Base-by-base conservation (phyloP, 2,888 invertebrate genomes). In the Oligia latruncula region DNA sequence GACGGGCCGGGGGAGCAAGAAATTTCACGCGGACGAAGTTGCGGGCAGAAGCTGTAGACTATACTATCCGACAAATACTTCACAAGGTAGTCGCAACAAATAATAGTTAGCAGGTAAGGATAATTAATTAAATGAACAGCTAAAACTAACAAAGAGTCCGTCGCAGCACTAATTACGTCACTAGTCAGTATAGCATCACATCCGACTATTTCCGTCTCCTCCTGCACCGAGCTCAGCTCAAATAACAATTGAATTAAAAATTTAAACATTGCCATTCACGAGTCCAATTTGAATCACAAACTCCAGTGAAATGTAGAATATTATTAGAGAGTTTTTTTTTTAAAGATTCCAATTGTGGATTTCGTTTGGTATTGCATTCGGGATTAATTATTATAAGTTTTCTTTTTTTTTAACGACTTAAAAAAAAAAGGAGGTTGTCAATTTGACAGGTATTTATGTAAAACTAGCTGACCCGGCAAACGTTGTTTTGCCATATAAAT, bases 171-270 rank as follows among this genome's bases (percentile, higher is more conserved):
- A 71, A 83, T 81, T 83, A 52, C 29, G 35, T 71, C 20, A 74
- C 46, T 40, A 65, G 29, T 46, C 46, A 68, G 62, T 60, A 68
- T 43, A 67, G 15, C 66, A 67, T 66, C 68, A 66, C 55, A 58
- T 72, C 20, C 35, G 20, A 71, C 78, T 85, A 79, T 82, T 80
- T 65, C 29, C 23, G 68, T 81, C 72, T 74, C 65, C 23, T 66
- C 71, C 46, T 77, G 76, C 74, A 52, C 29, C 49, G 55, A 55
- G 80, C 75, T 82, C 76, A 70, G 77, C 46, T 70, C 17, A 87
- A 86, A 89, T 87, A 88, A 73, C 75, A 76, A 80, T 80, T 72
- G 67, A 29, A 85, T 88, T 87, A 87, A 86, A 85, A 88, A 89
- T 83, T 86, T 88, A 82, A 84, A 81, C 80, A 73, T 64, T 84